These are phyloP conservation scores for Catocala fraxini DNA, from an alignment of 2,888 invertebrate species.

Conservation along the genomic window DNA sequence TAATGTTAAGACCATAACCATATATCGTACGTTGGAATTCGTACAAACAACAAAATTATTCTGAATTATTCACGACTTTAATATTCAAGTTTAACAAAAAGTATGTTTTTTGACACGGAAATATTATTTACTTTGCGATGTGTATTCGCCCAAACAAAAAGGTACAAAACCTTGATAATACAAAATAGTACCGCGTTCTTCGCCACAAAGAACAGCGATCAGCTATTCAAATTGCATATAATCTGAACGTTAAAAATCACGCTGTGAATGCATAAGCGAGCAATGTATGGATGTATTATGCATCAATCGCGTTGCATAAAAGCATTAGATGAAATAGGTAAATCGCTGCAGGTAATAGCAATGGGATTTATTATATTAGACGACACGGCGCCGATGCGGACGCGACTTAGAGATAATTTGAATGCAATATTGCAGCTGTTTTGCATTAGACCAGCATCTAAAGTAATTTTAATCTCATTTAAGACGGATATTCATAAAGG, in stretches of 20 bases:
- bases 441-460: background rate
- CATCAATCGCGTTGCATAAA: constrained; percentile 46
- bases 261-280: constrained; percentile 40
- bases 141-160: constrained; percentile 6
- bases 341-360: constrained; percentile 45
- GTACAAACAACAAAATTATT: constrained; percentile 3
- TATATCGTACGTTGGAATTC: background rate
- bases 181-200: constrained; percentile 4
- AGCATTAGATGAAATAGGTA: constrained; percentile 55
- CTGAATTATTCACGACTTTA: constrained; percentile 4
- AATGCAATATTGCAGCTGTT: constrained; percentile 25
- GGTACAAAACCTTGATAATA: constrained; percentile 12
- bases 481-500: no score
- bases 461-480: no score
- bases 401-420: constrained; percentile 6
- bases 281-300: constrained; percentile 28
- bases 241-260: constrained; percentile 45
- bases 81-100: background rate
- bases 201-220: constrained; percentile 26
- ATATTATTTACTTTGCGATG: constrained; percentile 2
- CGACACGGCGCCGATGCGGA: background rate
- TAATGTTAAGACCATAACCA: background rate
- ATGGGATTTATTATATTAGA: constrained; percentile 5
- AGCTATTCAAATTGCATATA: constrained; percentile 48
- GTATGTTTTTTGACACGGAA: constrained; percentile 5